Base-by-base conservation (phyloP, 2,113 vertebrate genomes). In the Corvus cornix region DNA sequence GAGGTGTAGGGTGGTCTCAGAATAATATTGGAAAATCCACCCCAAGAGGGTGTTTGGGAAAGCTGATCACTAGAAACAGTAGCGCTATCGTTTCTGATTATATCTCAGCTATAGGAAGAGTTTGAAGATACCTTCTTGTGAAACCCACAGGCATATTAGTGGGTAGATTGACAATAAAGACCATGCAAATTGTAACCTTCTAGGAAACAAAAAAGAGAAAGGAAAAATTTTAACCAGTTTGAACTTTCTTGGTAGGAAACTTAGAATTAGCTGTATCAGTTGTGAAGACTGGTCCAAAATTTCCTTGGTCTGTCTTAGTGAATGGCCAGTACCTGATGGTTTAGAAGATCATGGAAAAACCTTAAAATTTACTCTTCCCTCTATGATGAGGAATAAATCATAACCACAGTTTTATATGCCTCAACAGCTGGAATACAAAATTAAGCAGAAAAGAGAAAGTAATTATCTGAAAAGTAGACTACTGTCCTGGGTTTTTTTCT, bases 261-360 rank as follows among this genome's bases (percentile, higher is more conserved):
- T 6, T 53, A 43, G 24, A 55, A 56, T 48, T 64, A 78, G 4
- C 26, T 4, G 0, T 21, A 41, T 37, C 0, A 2, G 2, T 53
- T 74, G 20, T n/a, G 46, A 91, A 62, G 46, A 28, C 13, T 41
- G 27, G 9, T 69, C 16, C 44, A 80, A 80, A 73, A 76, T 41
- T 80, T 44, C 17, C 9, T 67, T 86, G 31, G 5, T 59, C 20
- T 44, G 7, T 53, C 48, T 56, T 48, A 44, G 27, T 44, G 69
- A 89, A 64, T 10, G 60, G 10, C 3, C 24, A n/a, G 18, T 37
- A 69, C 7, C 13, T 68, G 6, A 17, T 58, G 9, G 15, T 64
- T 85, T 67, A 90, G 43, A 67, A 72, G 10, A 63, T 5, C 4
- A 33, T 21, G 20, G 43, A 78, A 55, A 89, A 82, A 59, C 35